These are phyloP conservation scores for Drosophila aldrichi DNA, from an alignment of 2,888 invertebrate species.

Conservation along the genomic window DNA sequence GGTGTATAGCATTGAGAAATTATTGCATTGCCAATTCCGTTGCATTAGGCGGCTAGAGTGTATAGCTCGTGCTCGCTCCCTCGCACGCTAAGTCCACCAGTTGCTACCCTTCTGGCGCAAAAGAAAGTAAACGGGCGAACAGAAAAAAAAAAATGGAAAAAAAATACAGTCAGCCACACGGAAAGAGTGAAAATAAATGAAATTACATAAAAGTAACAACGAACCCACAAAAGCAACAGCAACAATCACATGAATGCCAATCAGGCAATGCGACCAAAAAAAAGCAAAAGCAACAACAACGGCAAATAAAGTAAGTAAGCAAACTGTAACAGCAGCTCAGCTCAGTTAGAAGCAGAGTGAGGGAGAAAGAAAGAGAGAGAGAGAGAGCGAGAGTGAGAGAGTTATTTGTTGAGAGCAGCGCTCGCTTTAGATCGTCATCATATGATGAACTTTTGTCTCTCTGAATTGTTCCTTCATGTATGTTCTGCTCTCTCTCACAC, in stretches of 20 bases:
- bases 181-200: constrained; percentile 68
- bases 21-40: constrained; percentile 49
- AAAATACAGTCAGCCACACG: constrained; percentile 25
- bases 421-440: constrained; percentile 44
- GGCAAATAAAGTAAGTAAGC: constrained; percentile 20
- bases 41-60: constrained; percentile 18
- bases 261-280: constrained; percentile 35
- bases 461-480: constrained; percentile 34
- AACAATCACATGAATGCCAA: constrained; percentile 71
- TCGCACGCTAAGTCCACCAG: background rate
- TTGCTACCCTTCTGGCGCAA: constrained; percentile 44
- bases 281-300: constrained; percentile 9
- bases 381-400: constrained; percentile 21
- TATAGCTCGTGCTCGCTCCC: background rate
- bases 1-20: constrained; percentile 47
- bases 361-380: constrained; percentile 17
- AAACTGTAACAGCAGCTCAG: constrained; percentile 38
- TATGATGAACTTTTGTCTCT: constrained; percentile 34
- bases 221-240: constrained; percentile 61
- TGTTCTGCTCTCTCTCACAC: constrained; percentile 31
- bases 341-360: constrained; percentile 39
- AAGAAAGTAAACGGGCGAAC: constrained; percentile 68
- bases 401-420: constrained; percentile 9
- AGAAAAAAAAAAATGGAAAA: background rate
- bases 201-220: constrained; percentile 83